phyloP scores from a whole-genome alignment of 2,113 vertebrate genomes.

The Nothoprocta perdicaria region DNA sequence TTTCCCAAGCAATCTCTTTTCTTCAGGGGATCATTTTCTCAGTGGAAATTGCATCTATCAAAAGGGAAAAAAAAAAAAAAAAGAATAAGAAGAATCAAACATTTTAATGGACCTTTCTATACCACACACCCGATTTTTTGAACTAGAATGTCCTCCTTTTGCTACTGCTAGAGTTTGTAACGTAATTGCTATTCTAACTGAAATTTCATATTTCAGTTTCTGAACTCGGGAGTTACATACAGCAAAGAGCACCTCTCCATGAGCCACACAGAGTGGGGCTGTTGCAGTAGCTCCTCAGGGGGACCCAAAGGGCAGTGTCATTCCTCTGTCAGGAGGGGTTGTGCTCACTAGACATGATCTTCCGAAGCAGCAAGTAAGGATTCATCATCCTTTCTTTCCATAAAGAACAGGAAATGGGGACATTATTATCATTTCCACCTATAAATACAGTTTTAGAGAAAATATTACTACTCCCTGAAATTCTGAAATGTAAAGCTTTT shows the following conservation, averaged over 20 bases:
- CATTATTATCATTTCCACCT: slow-evolving; percentile 9
- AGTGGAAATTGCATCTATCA: slow-evolving; percentile 7
- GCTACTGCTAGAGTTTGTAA: neutral
- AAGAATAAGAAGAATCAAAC: neutral
- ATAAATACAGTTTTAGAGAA: neutral
- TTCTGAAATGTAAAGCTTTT: slow-evolving; percentile 1
- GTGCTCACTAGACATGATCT: neutral
- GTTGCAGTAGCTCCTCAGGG: neutral
- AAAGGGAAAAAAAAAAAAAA: neutral
- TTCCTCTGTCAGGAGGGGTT: neutral
- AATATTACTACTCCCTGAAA: neutral
- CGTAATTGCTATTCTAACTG: neutral
- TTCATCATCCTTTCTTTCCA: neutral
- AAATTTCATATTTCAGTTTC: neutral
- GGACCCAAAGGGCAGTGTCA: neutral
- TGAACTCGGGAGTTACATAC: neutral
- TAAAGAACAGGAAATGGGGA: neutral
- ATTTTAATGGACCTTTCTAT: neutral
- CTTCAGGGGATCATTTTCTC: slow-evolving; percentile 16
- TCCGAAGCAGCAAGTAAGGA: neutral
- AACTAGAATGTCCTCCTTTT: neutral
- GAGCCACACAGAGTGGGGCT: neutral
- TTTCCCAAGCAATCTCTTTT: slow-evolving; percentile 41
- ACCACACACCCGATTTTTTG: neutral
- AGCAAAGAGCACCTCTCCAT: neutral